These are phyloP conservation scores for Apamea crenata DNA, from an alignment of 2,888 invertebrate species.

Conservation along the genomic window DNA sequence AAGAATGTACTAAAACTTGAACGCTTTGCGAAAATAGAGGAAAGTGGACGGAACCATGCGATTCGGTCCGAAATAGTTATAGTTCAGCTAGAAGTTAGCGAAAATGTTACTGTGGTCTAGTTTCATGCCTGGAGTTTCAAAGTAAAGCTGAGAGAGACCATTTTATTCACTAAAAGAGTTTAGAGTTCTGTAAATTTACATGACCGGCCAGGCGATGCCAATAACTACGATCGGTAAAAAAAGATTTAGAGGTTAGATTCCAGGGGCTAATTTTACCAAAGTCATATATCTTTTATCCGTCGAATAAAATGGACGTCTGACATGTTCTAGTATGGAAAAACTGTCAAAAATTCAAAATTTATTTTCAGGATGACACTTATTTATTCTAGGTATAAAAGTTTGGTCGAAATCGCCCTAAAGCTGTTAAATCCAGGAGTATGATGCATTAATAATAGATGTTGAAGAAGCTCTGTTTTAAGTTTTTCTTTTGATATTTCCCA, in stretches of 20 bases:
- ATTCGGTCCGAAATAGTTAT: not conserved
- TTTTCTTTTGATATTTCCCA: not conserved
- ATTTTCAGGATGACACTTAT: too few relatives aligned
- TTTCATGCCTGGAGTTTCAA: not conserved
- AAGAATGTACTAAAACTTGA: slow-evolving; percentile 32
- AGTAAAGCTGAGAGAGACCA: not conserved
- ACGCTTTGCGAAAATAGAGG: slow-evolving; percentile 13
- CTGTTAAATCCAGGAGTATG: not conserved
- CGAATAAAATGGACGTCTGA: too few relatives aligned
- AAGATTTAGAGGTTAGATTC: too few relatives aligned
- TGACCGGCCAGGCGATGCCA: not conserved
- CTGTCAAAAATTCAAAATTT: too few relatives aligned
- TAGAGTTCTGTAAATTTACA: not conserved
- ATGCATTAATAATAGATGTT: not conserved
- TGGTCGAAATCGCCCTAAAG: too few relatives aligned
- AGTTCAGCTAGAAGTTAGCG: not conserved
- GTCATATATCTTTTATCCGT: too few relatives aligned
- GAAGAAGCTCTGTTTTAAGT: not conserved
- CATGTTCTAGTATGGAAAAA: too few relatives aligned
- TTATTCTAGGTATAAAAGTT: too few relatives aligned
- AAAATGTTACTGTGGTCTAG: not conserved
- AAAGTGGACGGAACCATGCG: slow-evolving; percentile 22
- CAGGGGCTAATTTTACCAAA: too few relatives aligned
- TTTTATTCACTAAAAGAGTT: not conserved
- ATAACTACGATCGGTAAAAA: not conserved